Base-by-base conservation (phyloP, 2,797 vertebrate species). In the Brachymystax lenok region DNA sequence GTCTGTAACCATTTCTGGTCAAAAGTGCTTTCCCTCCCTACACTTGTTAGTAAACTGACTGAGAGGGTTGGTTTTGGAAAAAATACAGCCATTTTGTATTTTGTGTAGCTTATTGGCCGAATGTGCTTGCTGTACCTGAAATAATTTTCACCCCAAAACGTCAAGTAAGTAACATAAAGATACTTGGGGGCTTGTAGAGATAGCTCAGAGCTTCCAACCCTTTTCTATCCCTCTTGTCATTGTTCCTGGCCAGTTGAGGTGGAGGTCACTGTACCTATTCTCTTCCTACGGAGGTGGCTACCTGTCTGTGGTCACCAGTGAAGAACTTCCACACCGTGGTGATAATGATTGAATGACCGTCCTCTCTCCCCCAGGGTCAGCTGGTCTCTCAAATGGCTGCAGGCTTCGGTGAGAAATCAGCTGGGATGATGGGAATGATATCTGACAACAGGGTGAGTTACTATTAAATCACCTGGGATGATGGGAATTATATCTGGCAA, bases 301-400 rank as follows among this genome's bases (percentile, higher is more conserved):
- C 33, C 33, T 33, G 33, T 46, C 40, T 46, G 40, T 59, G 56
- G n/a, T 21, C 56, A 19, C 56, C 17, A 59, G 17, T 59, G 56
- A 19, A 21, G 17, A 21, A 19, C 17, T 19, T 59, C 17, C 56
- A 19, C n/a, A 59, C 40, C 40, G 10, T 69, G 16, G 40, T 69
- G 28, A 69, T 33, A n/a, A 69, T 12, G 61, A 24, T 12, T 69
- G n/a, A 46, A 46, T 69, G 8, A 59, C n/a, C 21, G 28, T 35
- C 12, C 24, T 21, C 40, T 40, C 12, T 16, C 16, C 35, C 4
- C 33, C 84, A 89, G 92, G 96, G 95, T 89, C 94, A 8, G 91
- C 94, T 95, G 82, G 66, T 93, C 69, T 93, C 96, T 81, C 97
- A 98, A 69, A 98, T 99, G 96, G 94, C 95, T 33, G 92, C 95